phyloP scores from a whole-genome alignment of 1,140 invertebrate species.

The Idris sp. region DNA sequence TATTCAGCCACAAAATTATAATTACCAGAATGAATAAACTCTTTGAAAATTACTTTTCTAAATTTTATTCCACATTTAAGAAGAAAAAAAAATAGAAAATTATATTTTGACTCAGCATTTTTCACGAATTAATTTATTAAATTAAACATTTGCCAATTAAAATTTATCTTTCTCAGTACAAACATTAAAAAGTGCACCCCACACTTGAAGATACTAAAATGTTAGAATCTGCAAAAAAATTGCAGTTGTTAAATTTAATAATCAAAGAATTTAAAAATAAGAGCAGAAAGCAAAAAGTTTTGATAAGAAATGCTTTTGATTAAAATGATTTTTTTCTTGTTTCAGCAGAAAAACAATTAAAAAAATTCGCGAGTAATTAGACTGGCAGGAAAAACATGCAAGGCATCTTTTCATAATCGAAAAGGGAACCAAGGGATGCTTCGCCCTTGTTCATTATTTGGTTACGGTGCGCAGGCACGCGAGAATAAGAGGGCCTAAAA shows the following conservation, averaged over 20 bases:
- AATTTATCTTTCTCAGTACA: no score
- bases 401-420: conserved; percentile 45
- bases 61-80: no score
- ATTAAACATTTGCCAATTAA: no score
- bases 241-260: no score
- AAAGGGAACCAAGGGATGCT: conserved; percentile 7
- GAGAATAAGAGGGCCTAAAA: conserved; percentile 66
- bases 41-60: conserved; percentile 6
- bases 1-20: conserved; percentile 22
- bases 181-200: no score
- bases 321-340: neutral
- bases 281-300: no score
- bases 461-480: conserved; percentile 66
- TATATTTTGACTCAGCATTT: no score
- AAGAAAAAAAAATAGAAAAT: no score
- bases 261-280: no score
- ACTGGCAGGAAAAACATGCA: conserved; percentile 29
- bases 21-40: conserved; percentile 15
- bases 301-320: no score
- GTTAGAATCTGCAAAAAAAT: neutral
- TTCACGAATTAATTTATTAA: no score
- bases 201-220: no score
- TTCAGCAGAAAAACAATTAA: conserved; percentile 10
- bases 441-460: conserved; percentile 66
- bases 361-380: conserved; percentile 25